phyloP scores from a whole-genome alignment of 1,140 invertebrate species.

The Bombyx mandarina region DNA sequence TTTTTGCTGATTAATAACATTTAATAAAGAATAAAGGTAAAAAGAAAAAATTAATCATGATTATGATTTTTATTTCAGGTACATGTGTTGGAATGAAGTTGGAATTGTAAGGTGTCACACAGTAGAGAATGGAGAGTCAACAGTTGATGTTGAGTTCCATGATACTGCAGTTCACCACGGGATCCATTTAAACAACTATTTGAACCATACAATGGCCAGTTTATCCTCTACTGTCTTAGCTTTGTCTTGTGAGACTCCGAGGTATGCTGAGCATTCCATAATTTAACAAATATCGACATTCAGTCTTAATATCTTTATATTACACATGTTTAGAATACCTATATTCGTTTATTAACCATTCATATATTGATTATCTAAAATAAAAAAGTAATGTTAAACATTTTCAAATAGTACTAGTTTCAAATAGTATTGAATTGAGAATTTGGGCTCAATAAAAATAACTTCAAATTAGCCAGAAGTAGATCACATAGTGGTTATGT shows the following conservation, averaged over 20 bases:
- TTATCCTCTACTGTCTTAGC: slow-evolving; percentile 84
- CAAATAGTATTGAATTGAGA: too few relatives aligned
- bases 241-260: slow-evolving; percentile 79
- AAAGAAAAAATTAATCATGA: too few relatives aligned
- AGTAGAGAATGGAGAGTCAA: slow-evolving; percentile 77
- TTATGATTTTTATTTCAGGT: slow-evolving; percentile 40
- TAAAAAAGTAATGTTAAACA: too few relatives aligned
- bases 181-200: slow-evolving; percentile 89
- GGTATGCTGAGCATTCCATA: slow-evolving; percentile 27
- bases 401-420: too few relatives aligned
- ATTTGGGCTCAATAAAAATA: too few relatives aligned
- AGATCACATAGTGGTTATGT: too few relatives aligned
- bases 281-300: background rate
- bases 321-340: background rate
- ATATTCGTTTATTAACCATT: too few relatives aligned
- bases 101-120: slow-evolving; percentile 85
- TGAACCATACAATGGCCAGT: slow-evolving; percentile 84
- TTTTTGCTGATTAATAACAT: too few relatives aligned
- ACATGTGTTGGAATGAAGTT: slow-evolving; percentile 89
- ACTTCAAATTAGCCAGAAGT: too few relatives aligned
- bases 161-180: slow-evolving; percentile 91
- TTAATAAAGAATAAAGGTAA: too few relatives aligned
- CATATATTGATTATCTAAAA: too few relatives aligned
- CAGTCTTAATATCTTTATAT: background rate
- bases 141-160: slow-evolving; percentile 96